Conservation (phyloP, 2,113 vertebrate species). For the Coptodon bakossiorum region DNA sequence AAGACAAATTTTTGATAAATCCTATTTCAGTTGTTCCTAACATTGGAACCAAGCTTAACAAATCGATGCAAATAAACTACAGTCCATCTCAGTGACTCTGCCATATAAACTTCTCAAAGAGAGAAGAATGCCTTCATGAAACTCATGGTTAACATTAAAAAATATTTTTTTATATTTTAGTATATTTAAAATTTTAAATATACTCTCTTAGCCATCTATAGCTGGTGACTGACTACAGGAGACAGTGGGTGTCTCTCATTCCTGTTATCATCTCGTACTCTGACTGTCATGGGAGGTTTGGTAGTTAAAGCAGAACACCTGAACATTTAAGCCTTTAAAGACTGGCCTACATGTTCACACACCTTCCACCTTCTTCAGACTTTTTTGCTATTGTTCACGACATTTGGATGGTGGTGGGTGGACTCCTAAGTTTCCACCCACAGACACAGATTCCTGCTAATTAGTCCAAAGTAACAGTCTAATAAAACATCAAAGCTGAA, state of each 20-base stretch:
- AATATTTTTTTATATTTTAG: background rate
- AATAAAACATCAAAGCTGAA: background rate
- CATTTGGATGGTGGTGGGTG: background rate
- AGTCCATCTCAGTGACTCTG: background rate
- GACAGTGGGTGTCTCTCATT: background rate
- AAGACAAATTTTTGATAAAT: background rate
- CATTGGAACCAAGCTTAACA: background rate
- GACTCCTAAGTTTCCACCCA: background rate
- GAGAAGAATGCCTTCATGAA: background rate
- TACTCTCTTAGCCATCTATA: background rate
- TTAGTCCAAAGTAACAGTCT: background rate
- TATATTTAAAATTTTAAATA: background rate
- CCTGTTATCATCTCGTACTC: background rate
- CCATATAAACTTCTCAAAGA: background rate
- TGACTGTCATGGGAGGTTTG: background rate
- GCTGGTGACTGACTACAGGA: background rate
- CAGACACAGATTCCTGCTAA: background rate
- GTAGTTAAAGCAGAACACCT: background rate
- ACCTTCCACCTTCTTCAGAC: background rate
- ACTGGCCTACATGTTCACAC: background rate
- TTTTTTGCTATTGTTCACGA: background rate
- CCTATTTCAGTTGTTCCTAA: background rate
- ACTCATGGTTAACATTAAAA: background rate
- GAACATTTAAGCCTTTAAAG: background rate
- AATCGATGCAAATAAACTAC: background rate